These are phyloP conservation scores for Anaspis maculata DNA, from an alignment of 2,888 invertebrate genomes.

Conservation along the genomic window DNA sequence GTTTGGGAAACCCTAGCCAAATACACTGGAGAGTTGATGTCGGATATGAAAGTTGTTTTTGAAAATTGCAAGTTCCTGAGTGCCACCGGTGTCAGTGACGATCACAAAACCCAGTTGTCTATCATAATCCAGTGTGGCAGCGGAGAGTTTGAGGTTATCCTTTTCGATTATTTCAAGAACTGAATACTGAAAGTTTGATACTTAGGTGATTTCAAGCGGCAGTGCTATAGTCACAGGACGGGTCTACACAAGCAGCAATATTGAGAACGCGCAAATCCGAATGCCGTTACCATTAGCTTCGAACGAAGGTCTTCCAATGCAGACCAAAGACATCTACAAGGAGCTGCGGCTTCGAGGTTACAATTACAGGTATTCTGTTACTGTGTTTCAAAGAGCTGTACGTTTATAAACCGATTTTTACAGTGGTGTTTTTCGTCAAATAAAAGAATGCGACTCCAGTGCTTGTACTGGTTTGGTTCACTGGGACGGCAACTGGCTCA, in stretches of 20 bases:
- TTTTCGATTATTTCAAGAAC: too few species aligned
- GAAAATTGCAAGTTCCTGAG: constrained; percentile 76
- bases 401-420: constrained; percentile 1
- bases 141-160: constrained; percentile 18
- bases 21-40: not conserved
- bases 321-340: constrained; percentile 51
- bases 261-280: not conserved
- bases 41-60: constrained; percentile 53
- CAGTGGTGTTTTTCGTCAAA: constrained; percentile 25
- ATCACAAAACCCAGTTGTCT: constrained; percentile 43
- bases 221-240: not conserved
- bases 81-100: constrained; percentile 70
- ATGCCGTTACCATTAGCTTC: not conserved
- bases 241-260: not conserved
- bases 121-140: constrained; percentile 11
- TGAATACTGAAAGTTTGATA: too few species aligned
- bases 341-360: constrained; percentile 62
- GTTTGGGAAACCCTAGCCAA: constrained; percentile 70
- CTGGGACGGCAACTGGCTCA: constrained; percentile 81
- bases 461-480: not conserved
- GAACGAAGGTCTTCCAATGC: not conserved
- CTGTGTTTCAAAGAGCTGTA: too few species aligned
- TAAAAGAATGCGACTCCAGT: constrained; percentile 6
- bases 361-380: constrained; percentile 28
- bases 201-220: not conserved